phyloP scores from a whole-genome alignment of 2,113 vertebrate species.

The Channa argus region DNA sequence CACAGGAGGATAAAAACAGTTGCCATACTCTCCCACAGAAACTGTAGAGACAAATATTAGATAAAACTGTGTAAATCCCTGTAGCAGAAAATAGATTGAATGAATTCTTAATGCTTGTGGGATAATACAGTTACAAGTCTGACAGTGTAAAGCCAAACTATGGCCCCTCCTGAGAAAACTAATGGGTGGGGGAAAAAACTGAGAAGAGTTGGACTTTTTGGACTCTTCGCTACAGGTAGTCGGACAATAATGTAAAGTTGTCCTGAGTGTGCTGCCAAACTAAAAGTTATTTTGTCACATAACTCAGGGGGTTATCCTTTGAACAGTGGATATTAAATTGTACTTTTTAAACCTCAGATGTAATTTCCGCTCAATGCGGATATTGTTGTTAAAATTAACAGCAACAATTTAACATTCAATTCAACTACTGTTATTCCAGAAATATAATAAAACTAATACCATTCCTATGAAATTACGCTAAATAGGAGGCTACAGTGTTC shows the following conservation, averaged over 20 bases:
- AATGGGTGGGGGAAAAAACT: neutral
- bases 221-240: neutral
- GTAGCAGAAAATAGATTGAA: constrained; percentile 2
- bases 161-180: neutral
- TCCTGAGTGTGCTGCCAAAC: neutral
- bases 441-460: neutral
- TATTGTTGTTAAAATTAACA: neutral
- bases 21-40: neutral
- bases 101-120: constrained; percentile 29
- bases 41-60: neutral
- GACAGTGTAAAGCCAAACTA: neutral
- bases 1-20: constrained; percentile 1
- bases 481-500: neutral
- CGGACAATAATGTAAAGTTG: neutral
- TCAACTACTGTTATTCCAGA: too few species aligned
- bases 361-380: neutral
- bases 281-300: neutral
- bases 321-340: neutral
- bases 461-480: neutral
- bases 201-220: neutral
- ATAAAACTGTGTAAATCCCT: constrained; percentile 5
- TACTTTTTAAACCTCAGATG: neutral
- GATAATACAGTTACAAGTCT: neutral
- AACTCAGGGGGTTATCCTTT: neutral
- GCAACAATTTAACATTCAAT: neutral